phyloP scores from a whole-genome alignment of 2,888 invertebrate genomes.

The Thumatha senex region DNA sequence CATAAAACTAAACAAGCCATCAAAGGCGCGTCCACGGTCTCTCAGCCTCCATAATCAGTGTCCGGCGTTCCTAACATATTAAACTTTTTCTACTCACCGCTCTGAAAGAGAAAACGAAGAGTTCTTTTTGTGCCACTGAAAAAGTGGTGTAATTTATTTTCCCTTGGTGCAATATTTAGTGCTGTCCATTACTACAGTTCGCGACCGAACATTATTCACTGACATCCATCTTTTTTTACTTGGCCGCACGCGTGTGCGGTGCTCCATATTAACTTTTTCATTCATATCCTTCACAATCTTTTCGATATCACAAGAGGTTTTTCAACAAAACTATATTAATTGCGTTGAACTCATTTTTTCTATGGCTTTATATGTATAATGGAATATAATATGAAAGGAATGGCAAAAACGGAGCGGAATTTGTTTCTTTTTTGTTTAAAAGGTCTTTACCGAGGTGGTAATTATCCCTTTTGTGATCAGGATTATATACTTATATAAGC shows the following conservation, averaged over 20 bases:
- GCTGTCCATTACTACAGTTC: conserved; percentile 83
- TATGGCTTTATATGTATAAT: conserved; percentile 9
- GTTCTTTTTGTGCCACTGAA: conserved; percentile 77
- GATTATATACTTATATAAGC: no score
- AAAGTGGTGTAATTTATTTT: conserved; percentile 81
- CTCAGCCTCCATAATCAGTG: conserved; percentile 38
- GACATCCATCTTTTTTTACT: conserved; percentile 75
- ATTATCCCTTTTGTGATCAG: no score
- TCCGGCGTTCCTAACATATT: conserved; percentile 61
- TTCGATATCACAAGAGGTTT: conserved; percentile 56
- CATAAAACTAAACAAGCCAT: conserved; percentile 24
- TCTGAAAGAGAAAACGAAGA: conserved; percentile 75
- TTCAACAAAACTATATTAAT: conserved; percentile 37
- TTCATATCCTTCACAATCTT: conserved; percentile 62
- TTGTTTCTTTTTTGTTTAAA: no score
- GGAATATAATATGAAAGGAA: neutral
- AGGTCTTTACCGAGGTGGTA: no score
- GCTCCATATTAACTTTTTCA: conserved; percentile 77
- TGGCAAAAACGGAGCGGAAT: neutral
- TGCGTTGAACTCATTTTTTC: conserved; percentile 26
- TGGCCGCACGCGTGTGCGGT: conserved; percentile 61
- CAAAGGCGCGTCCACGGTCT: conserved; percentile 16
- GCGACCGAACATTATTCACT: conserved; percentile 82
- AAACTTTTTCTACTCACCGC: conserved; percentile 68
- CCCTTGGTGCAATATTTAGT: conserved; percentile 82